Percentiles rank a stretch among this genome's conserved stretches.
Conservation (phyloP, 2,113 vertebrate genomes). For the Solenodon paradoxus region DNA sequence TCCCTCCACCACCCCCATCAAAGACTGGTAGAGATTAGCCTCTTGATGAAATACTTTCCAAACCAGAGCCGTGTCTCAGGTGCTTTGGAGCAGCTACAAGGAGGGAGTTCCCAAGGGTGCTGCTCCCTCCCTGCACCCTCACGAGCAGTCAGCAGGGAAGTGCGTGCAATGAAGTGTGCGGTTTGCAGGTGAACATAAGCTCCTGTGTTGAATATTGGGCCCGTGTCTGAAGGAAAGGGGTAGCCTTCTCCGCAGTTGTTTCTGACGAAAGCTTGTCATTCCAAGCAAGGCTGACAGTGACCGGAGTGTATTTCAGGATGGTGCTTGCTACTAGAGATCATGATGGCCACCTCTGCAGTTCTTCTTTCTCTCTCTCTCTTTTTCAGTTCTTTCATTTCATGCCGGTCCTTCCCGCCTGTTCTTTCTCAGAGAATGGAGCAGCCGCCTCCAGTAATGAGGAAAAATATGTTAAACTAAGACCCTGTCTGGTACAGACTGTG, state of each 20-base stretch:
- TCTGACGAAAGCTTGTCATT: background rate
- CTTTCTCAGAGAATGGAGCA: conserved; percentile 29
- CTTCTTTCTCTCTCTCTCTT: background rate
- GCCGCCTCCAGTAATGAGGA: background rate
- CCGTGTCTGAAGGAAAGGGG: background rate
- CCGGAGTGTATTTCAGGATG: background rate
- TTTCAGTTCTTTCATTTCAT: conserved; percentile 24
- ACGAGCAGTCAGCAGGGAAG: background rate
- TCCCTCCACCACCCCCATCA: background rate
- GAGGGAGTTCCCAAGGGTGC: background rate
- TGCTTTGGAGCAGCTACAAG: background rate
- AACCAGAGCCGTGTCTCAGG: background rate
- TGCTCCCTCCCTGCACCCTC: background rate
- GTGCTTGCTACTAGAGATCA: background rate
- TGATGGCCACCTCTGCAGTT: background rate
- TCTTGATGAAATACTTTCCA: background rate
- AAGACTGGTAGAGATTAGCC: background rate
- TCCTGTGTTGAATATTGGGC: background rate
- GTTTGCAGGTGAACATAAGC: background rate
- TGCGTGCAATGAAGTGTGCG: background rate
- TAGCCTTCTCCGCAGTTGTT: background rate
- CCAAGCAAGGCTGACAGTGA: background rate
- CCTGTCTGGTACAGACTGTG: background rate
- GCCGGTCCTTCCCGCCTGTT: background rate
- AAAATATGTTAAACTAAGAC: conserved; percentile 13